Evolutionary conservation across 2,888 invertebrate genomes (phyloP), one percentile per base, ranked within the genome.

Genomic region (Euplagia quadripunctaria): DNA sequence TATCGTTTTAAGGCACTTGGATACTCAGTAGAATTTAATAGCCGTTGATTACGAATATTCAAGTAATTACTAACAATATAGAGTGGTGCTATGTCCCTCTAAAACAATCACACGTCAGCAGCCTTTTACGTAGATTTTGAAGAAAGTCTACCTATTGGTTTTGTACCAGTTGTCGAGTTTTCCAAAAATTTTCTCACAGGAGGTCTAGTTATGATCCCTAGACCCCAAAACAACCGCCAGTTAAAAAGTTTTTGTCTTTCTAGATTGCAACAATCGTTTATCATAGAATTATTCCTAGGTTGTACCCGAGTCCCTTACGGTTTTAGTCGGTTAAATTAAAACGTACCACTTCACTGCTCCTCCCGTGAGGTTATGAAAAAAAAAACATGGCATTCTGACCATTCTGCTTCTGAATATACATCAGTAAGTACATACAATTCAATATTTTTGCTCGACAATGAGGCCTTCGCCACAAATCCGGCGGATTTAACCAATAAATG

Each of bases 401-500:
- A 58, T 20, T 55, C 20, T 4, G 20, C 5, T 11, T n/a, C 1
- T 17, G 51, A 52, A 67, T 51, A 52, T 41, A 67, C 41, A 16
- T 17, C 41, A 4, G 43, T 43, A 58, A 17, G 8, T 61, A 46
- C 31, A 46, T 12, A 64, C 8, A 67, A 66, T 63, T 52, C 70
- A 64, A 65, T 72, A 77, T 68, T 72, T 41, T 31, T 41, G 69
- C 64, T 68, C 43, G 11, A 73, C 76, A 82, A 80, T 83, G 31
- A 67, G 72, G 73, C 80, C 75, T 84, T 80, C 75, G 67, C 74
- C 74, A 76, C 80, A 84, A 85, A 88, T 87, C 86, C 71, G 72
- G 77, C 85, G 82, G 81, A 79, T 79, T 85, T 83, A 85, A 82
- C 81, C 88, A 89, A 90, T 88, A 84, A 87, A 86, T 89, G n/a